phyloP scores from a whole-genome alignment of 1,140 invertebrate species.

The Armadillidium nasatum region DNA sequence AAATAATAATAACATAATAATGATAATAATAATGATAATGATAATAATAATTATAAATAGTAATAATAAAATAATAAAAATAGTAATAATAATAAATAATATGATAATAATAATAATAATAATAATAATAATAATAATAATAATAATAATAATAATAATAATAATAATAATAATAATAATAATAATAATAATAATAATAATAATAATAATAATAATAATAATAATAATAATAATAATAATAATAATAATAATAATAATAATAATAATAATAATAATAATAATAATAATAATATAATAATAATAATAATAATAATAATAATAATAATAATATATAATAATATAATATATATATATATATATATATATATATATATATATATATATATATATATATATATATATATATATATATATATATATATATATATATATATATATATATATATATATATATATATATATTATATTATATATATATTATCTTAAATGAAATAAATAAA shows the following conservation, averaged over 20 bases:
- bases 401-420: slow-evolving; percentile 28
- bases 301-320: slow-evolving; percentile 15
- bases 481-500: too few relatives aligned
- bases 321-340: not conserved
- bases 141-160: slow-evolving; percentile 10
- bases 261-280: slow-evolving; percentile 7
- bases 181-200: not conserved
- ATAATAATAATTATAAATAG: too few relatives aligned
- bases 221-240: slow-evolving; percentile 13
- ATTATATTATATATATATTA: too few relatives aligned
- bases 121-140: slow-evolving; percentile 14
- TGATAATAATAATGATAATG: too few relatives aligned
- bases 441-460: too few relatives aligned
- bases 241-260: slow-evolving; percentile 13
- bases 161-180: slow-evolving; percentile 3
- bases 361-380: not conserved
- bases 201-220: not conserved
- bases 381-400: too few relatives aligned
- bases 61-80: too few relatives aligned
- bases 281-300: slow-evolving; percentile 13
- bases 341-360: not conserved
- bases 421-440: not conserved
- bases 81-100: not conserved
- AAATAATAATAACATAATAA: too few relatives aligned
- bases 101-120: slow-evolving; percentile 21